Evolutionary conservation across 2,888 invertebrate species (phyloP), one percentile per base, ranked within the genome.

Genomic region (Onthophagus sagittarius): DNA sequence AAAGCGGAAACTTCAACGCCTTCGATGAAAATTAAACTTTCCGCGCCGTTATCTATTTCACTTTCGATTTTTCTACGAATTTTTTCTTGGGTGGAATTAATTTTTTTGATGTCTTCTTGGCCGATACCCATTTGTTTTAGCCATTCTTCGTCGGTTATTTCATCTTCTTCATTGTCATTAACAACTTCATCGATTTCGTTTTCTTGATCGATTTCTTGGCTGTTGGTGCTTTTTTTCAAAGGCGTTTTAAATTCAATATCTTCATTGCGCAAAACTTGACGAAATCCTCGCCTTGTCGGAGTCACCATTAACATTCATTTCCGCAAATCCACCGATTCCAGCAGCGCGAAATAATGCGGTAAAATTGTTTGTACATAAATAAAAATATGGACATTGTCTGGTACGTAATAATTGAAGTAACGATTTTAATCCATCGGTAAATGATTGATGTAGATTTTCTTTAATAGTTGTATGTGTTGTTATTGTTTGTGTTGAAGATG

Each of bases 351-450:
- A 98, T 72, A 98, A 85, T 69, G 93, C 93, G 3, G 95, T 96
- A 83, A 97, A 97, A 11, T 91, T 90, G 84, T 96, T 95, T 5
- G 95, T 92, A 83, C 97, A 96, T 62, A 97, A 88, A 85, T 98
- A 98, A 87, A 98, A 97, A 83, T 94, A 98, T 0, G 97, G 96
- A 83, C 97, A 97, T 82, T 96, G 95, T 4, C 93, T 89, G 0
- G 95, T 93, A 72, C 96, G 89, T 1, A 98, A 84, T 72, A 97
- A 77, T 84, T 95, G 94, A 85, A 94, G 93, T n/a, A 96, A 86
- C 0, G 97, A 96, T 23, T 94, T 89, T 76, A 97, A 95, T 84
- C 97, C 96, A 79, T 94, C 94, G 13, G 91, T 90, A 96, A 96
- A 97, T 76, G 95, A 93, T 64, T 88, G 88, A 67, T 91, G 90